A percentile compares a stretch with the other conserved stretches of the same genome.
These are phyloP conservation scores for Acrocera orbiculus DNA, from an alignment of 2,888 invertebrate species.

Conservation along the genomic window DNA sequence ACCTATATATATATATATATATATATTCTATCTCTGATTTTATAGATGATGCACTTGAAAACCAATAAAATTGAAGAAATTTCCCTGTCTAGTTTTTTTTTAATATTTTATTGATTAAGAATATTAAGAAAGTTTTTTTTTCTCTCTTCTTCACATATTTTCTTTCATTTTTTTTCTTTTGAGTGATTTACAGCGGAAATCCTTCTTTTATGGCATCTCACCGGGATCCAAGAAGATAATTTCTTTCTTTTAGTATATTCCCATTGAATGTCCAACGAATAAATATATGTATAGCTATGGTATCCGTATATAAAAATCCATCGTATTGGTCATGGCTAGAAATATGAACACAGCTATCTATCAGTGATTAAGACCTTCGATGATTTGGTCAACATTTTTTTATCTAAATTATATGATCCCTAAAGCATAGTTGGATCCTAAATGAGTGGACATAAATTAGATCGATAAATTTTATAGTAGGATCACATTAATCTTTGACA, in stretches of 20 bases:
- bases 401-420: constrained; percentile 10
- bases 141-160: constrained; percentile 2
- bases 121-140: too few relatives aligned
- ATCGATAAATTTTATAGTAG: constrained; percentile 13
- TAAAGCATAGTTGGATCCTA: constrained; percentile 5
- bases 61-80: constrained; percentile 5
- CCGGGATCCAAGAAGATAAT: too few relatives aligned
- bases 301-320: too few relatives aligned
- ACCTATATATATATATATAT: too few relatives aligned
- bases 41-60: constrained; percentile 8
- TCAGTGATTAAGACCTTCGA: constrained; percentile 12
- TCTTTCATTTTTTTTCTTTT: constrained; percentile 2
- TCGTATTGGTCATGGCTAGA: too few relatives aligned
- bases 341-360: too few relatives aligned
- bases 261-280: too few relatives aligned
- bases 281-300: too few relatives aligned
- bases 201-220: constrained; percentile 10
- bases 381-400: constrained; percentile 7
- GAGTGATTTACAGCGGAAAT: constrained; percentile 12
- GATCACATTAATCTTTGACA: constrained; percentile 13
- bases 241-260: too few relatives aligned
- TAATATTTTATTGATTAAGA: too few relatives aligned
- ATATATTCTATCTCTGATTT: too few relatives aligned
- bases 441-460: constrained; percentile 11
- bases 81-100: too few relatives aligned